A percentile compares a stretch with the other conserved stretches of the same genome.
phyloP scores from a whole-genome alignment of 1,140 invertebrate genomes.

The Monochamus saltuarius region DNA sequence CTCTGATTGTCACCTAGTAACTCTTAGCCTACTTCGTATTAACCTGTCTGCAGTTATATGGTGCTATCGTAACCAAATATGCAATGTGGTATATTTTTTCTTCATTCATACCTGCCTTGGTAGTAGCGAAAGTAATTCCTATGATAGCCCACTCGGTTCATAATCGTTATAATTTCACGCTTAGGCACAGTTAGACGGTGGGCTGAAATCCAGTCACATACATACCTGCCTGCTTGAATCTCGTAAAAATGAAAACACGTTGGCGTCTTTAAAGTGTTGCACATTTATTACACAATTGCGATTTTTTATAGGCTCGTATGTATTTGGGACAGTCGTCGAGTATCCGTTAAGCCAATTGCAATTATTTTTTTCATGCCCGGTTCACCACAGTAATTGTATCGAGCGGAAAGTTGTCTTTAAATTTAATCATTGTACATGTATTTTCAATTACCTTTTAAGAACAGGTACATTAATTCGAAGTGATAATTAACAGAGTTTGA shows the following conservation, averaged over 20 bases:
- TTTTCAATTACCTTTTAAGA: too few relatives aligned
- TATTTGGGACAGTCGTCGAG: constrained; percentile 4
- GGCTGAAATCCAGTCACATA: not conserved
- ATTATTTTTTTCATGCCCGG: constrained; percentile 5
- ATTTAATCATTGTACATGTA: too few relatives aligned
- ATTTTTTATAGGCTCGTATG: constrained; percentile 4
- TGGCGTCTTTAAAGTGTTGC: not conserved
- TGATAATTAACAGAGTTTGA: too few relatives aligned
- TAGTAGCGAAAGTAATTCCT: constrained; percentile 16
- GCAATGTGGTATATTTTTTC: not conserved
- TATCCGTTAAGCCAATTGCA: not conserved
- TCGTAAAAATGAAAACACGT: constrained; percentile 10
- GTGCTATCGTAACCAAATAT: not conserved
- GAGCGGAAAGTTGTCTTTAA: too few relatives aligned
- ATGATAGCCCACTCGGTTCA: constrained; percentile 1
- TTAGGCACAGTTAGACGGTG: constrained; percentile 12
- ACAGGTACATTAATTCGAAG: too few relatives aligned
- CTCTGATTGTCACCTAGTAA: not conserved
- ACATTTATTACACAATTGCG: constrained; percentile 3
- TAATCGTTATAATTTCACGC: not conserved
- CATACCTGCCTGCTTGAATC: not conserved
- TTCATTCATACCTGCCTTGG: constrained; percentile 12
- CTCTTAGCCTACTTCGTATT: not conserved
- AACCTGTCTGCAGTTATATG: constrained; percentile 3
- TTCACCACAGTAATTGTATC: not conserved